Evolutionary conservation across 2,888 invertebrate species (phyloP).

Genomic region (Tachina fera): DNA sequence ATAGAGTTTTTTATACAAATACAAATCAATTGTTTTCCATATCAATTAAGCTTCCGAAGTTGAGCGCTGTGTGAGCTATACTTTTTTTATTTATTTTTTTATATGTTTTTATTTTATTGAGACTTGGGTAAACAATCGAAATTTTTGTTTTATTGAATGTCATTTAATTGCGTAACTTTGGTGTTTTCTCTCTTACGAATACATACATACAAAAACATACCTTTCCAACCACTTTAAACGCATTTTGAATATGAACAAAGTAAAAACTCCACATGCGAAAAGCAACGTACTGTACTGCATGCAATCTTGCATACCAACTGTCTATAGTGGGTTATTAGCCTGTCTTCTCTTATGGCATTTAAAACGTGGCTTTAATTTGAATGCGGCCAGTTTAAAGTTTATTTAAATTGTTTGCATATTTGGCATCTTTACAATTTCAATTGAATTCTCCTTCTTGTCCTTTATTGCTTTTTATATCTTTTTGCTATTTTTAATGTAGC

Average conservation of each 20-base stretch:
- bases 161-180: slow-evolving; percentile 50
- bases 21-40: slow-evolving; percentile 78
- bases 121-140: slow-evolving; percentile 64
- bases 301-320: slow-evolving; percentile 76
- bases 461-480: slow-evolving; percentile 33
- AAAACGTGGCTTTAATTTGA: slow-evolving; percentile 76
- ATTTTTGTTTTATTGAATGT: slow-evolving; percentile 70
- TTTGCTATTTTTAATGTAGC: slow-evolving; percentile 27
- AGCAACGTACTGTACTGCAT: slow-evolving; percentile 30
- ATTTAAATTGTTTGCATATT: slow-evolving; percentile 73
- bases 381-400: slow-evolving; percentile 74
- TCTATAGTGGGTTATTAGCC: slow-evolving; percentile 79
- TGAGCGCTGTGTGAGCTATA: neutral
- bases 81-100: slow-evolving; percentile 4
- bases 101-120: slow-evolving; percentile 45
- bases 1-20: neutral
- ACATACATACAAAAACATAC: slow-evolving; percentile 15
- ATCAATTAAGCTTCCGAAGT: slow-evolving; percentile 65
- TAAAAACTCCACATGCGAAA: slow-evolving; percentile 35
- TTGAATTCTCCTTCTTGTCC: slow-evolving; percentile 72
- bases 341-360: slow-evolving; percentile 78
- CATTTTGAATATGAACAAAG: slow-evolving; percentile 67
- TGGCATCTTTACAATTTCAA: slow-evolving; percentile 70
- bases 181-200: slow-evolving; percentile 28
- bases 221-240: slow-evolving; percentile 36